phyloP scores from a whole-genome alignment of 2,797 vertebrate genomes.

The Pyrrhura leucotis region DNA sequence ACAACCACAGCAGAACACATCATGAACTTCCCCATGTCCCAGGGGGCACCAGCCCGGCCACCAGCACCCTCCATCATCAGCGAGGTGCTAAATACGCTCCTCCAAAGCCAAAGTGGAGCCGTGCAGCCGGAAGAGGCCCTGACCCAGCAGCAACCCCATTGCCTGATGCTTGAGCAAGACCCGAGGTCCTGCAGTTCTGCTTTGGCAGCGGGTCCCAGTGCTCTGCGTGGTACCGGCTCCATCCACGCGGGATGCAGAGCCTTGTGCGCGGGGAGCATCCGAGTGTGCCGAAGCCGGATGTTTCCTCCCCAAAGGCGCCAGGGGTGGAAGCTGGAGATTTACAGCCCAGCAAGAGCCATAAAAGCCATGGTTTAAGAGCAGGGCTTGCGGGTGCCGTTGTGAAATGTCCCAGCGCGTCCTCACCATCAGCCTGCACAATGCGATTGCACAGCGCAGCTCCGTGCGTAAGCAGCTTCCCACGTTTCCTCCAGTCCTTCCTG shows the following conservation, averaged over 20 bases:
- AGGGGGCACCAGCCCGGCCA: rapidly evolving
- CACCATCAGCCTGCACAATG: background rate
- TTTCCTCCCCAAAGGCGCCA: slow-evolving; percentile 8
- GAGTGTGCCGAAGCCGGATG: background rate
- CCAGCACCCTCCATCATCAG: background rate
- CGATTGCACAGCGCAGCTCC: background rate
- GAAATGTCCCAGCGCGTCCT: background rate
- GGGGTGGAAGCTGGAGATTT: background rate
- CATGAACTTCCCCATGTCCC: rapidly evolving
- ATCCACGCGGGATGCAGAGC: background rate
- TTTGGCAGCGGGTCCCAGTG: background rate
- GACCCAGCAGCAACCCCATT: rapidly evolving
- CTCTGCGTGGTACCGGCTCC: background rate
- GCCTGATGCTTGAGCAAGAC: background rate
- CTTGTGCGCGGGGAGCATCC: background rate
- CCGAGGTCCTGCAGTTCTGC: background rate
- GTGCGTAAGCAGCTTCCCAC: rapidly evolving
- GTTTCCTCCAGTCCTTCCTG: background rate
- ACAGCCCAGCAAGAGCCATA: background rate
- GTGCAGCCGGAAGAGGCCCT: background rate
- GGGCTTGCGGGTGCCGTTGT: background rate
- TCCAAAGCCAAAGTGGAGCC: rapidly evolving
- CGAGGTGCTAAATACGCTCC: rapidly evolving
- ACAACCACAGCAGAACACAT: background rate
- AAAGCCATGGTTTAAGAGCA: background rate